Percentiles rank a stretch among this genome's conserved stretches.
Evolutionary conservation across 2,888 invertebrate genomes (phyloP).

Genomic region (Parasteatoda lunata): DNA sequence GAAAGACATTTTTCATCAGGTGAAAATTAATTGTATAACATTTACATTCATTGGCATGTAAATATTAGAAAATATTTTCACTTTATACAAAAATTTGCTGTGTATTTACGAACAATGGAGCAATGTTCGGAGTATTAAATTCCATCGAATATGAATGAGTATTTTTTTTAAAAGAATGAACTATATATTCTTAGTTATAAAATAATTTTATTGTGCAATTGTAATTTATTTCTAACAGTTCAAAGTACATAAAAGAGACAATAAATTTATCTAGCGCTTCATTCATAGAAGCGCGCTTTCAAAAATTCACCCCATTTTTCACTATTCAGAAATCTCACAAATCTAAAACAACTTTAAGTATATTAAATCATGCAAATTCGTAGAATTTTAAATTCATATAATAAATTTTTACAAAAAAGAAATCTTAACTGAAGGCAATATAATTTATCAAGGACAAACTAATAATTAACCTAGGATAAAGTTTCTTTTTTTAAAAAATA

Average conservation of each 20-base stretch:
- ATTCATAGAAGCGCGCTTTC: constrained; percentile 28
- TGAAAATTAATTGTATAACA: too few relatives aligned
- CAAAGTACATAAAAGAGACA: constrained; percentile 66
- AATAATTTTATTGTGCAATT: constrained; percentile 67
- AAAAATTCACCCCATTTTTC: constrained; percentile 12
- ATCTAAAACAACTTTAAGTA: neutral
- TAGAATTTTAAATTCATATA: too few relatives aligned
- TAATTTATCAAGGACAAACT: too few relatives aligned
- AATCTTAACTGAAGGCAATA: too few relatives aligned
- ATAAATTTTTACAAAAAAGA: too few relatives aligned
- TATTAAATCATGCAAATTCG: too few relatives aligned
- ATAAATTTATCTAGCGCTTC: constrained; percentile 49
- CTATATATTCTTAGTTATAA: constrained; percentile 33
- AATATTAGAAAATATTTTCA: too few relatives aligned
- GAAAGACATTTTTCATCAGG: too few relatives aligned
- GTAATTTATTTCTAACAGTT: constrained; percentile 57
- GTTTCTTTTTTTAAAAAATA: too few relatives aligned
- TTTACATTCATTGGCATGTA: too few relatives aligned
- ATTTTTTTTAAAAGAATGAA: neutral
- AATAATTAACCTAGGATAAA: too few relatives aligned
- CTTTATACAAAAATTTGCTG: neutral
- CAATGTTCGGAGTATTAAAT: neutral
- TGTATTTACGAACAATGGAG: neutral
- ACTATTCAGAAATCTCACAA: neutral
- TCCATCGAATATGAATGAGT: neutral